Evolutionary conservation across 2,888 invertebrate genomes (phyloP), one percentile per base, ranked within the genome.

Genomic region (Deilephila elpenor): DNA sequence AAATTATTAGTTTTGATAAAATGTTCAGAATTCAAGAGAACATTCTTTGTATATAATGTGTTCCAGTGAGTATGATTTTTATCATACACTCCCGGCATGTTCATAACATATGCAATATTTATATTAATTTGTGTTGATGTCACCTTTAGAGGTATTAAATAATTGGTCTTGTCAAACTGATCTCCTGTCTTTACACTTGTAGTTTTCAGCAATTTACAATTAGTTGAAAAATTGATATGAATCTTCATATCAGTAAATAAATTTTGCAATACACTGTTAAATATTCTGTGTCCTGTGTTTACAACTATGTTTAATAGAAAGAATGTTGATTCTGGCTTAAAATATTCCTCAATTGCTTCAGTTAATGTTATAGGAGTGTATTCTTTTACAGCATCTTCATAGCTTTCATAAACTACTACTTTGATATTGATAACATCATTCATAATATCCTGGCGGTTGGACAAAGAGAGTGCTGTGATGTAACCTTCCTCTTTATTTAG

Each of bases 401-500:
- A 93, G 56, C 77, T 87, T 72, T 92, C 89, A 80, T 85, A 91
- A 7, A 92, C 84, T 51, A 76, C 75, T 0, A 89, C 77, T 51
- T 78, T 83, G 64, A 82, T 82, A 1, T 80, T 70, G 72, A 94
- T 82, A 8, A 91, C 76, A 61, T 79, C 84, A 59, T 88, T 82
- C 84, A 93, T 85, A 7, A 94, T 77, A 70, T 93, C 91, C 76
- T 86, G 88, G 73, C 91, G 86, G 29, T 88, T 90, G 1, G 92
- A 86, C 53, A 94, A 80, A 1, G 94, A 86, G 53, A 93, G 77
- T 11, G 90, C 86, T 56, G 89, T 88, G 1, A 93, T 83, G 73
- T 88, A 89, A 71, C 86, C 82, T 5, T 84, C 85, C 80, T 93
- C 93, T 73, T 83, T 80, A 53, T 79, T 83, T 4, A 91, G 79